Evolutionary conservation across 2,113 vertebrate species (phyloP).

Genomic region (Pseudorectes ferrugineus): DNA sequence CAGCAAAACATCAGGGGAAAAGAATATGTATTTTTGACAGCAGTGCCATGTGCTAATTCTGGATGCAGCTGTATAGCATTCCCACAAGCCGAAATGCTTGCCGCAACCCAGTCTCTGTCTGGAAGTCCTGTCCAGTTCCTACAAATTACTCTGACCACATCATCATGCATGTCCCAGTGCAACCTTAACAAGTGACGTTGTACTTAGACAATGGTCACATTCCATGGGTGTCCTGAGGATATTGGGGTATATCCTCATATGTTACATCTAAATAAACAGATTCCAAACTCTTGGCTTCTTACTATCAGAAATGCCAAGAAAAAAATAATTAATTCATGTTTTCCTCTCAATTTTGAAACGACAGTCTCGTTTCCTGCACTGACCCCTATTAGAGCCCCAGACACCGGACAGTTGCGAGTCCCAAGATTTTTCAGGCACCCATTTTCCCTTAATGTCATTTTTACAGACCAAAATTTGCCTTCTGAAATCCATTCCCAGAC

Average conservation of each 20-base stretch:
- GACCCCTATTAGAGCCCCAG: background rate
- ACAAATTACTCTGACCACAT: background rate
- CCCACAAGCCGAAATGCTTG: background rate
- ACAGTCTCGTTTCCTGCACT: background rate
- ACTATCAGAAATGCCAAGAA: background rate
- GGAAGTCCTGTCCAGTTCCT: background rate
- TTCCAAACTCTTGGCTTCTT: background rate
- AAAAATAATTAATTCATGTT: background rate
- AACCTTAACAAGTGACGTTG: background rate
- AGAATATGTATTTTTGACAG: background rate
- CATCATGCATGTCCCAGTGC: background rate
- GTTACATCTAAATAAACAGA: background rate
- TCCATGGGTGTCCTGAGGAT: background rate
- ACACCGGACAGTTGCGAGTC: fast-evolving
- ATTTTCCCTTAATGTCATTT: background rate
- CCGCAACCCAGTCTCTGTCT: fast-evolving
- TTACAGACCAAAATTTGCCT: background rate
- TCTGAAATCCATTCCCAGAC: background rate
- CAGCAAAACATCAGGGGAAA: background rate
- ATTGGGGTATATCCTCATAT: background rate
- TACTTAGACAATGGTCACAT: background rate
- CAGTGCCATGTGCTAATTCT: background rate
- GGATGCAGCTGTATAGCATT: background rate
- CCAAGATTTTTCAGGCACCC: background rate
- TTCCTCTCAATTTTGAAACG: background rate